Percentiles rank a stretch among this genome's conserved stretches.
Evolutionary conservation across 2,113 vertebrate species (phyloP).

Genomic region (Bufo gargarizans): DNA sequence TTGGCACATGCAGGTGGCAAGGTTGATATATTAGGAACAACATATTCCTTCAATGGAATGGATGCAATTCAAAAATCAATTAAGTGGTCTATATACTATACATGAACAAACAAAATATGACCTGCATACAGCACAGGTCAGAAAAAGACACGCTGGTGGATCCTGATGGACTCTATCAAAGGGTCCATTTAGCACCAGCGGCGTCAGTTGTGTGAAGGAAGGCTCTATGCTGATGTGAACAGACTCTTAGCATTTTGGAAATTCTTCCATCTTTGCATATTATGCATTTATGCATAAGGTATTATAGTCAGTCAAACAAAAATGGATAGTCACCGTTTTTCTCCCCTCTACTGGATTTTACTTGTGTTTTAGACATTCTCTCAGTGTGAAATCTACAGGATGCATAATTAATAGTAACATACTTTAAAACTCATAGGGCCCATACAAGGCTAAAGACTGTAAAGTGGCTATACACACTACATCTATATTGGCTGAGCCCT

Average conservation of each 20-base stretch:
- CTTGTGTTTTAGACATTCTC: neutral
- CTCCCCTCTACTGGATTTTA: neutral
- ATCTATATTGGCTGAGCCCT: too few species aligned
- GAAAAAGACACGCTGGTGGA: too few species aligned
- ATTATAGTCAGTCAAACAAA: neutral
- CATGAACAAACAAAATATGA: too few species aligned
- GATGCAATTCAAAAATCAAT: neutral
- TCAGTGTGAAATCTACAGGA: neutral
- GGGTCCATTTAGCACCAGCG: too few species aligned
- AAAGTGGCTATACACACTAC: neutral
- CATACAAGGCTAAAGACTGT: neutral
- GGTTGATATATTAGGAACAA: neutral
- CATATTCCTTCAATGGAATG: neutral
- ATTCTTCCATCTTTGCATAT: neutral
- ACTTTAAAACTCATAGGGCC: neutral
- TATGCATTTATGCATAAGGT: neutral
- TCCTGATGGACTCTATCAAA: too few species aligned
- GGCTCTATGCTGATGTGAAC: too few species aligned
- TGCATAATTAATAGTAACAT: conserved; percentile 19
- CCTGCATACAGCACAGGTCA: too few species aligned
- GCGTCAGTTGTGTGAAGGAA: too few species aligned
- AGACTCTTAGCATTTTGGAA: neutral
- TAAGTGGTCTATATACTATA: neutral
- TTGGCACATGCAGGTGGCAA: neutral
- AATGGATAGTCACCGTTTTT: neutral